A percentile compares a stretch with the other conserved stretches of the same genome.
Conservation (phyloP, 2,113 vertebrate genomes). For the Amblyornis subalaris region DNA sequence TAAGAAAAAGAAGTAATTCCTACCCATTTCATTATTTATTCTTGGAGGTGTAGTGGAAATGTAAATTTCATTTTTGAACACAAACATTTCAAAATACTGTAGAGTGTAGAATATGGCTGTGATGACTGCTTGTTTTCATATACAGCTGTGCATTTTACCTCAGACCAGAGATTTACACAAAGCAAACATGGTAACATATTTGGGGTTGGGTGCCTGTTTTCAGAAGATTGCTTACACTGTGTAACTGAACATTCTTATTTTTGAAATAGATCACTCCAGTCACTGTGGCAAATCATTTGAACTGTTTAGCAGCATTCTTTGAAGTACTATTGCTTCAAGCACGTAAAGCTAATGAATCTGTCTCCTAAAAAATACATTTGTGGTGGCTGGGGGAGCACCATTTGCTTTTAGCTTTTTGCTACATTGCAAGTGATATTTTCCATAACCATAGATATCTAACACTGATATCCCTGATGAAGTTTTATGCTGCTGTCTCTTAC, state of each 20-base stretch:
- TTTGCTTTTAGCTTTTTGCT: neutral
- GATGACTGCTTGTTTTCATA: neutral
- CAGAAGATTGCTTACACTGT: neutral
- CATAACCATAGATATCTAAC: neutral
- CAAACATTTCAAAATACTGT: neutral
- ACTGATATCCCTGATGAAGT: neutral
- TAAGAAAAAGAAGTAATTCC: neutral
- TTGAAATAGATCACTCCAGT: neutral
- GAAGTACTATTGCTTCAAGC: neutral
- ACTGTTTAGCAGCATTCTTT: neutral
- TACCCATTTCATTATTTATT: neutral
- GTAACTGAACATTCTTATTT: neutral
- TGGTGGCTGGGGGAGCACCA: accelerated
- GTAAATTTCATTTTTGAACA: neutral
- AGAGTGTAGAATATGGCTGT: neutral
- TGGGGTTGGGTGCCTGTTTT: neutral
- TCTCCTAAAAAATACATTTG: neutral
- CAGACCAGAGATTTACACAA: neutral
- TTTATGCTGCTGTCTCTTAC: neutral
- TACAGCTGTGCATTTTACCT: neutral
- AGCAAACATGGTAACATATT: neutral
- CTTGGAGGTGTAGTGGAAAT: neutral
- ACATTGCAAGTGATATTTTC: neutral
- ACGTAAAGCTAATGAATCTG: neutral
- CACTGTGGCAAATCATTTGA: neutral